phyloP scores from a whole-genome alignment of 2,113 vertebrate species.

The Pitta sordida region DNA sequence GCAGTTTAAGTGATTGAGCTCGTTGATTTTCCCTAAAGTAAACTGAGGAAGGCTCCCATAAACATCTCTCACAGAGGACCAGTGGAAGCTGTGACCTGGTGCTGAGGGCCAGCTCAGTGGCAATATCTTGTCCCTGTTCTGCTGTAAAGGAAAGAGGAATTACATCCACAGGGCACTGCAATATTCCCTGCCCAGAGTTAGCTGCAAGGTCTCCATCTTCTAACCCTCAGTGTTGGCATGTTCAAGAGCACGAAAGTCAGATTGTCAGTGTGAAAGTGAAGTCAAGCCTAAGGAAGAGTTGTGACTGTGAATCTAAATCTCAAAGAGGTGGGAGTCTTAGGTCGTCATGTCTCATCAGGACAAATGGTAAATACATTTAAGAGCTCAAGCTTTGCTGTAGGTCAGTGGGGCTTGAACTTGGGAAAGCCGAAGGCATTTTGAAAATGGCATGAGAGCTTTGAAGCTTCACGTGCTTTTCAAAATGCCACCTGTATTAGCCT shows the following conservation, averaged over 20 bases:
- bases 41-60: neutral
- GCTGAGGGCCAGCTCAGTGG: neutral
- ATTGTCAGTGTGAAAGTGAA: neutral
- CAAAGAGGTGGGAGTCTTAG: neutral
- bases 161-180: too few relatives aligned
- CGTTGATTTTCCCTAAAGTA: neutral
- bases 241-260: neutral
- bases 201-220: neutral
- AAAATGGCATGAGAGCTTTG: neutral
- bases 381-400: neutral
- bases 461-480: neutral
- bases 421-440: neutral
- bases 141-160: neutral
- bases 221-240: neutral
- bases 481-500: neutral
- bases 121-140: neutral
- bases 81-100: neutral
- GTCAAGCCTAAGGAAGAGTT: neutral
- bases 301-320: neutral
- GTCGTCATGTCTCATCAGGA: rapidly evolving
- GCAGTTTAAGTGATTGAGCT: neutral
- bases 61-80: neutral
- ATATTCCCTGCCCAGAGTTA: neutral
- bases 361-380: neutral
- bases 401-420: neutral